Percentiles rank a stretch among this genome's conserved stretches.
These are phyloP conservation scores for Parotocinclus haroldoi DNA, from an alignment of 2,797 vertebrate species.

Conservation along the genomic window DNA sequence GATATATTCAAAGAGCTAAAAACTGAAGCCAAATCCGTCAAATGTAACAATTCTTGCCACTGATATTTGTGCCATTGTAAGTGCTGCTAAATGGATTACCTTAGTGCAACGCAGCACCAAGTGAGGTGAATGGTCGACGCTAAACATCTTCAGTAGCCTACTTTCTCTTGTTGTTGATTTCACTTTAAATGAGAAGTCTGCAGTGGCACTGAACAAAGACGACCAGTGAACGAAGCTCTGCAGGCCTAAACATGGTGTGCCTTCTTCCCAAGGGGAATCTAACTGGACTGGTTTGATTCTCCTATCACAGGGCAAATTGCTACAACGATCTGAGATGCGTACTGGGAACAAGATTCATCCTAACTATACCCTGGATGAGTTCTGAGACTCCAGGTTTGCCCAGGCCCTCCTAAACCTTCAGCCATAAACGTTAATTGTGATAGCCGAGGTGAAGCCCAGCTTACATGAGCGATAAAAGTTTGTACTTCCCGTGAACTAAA, in stretches of 20 bases:
- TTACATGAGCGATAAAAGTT: neutral
- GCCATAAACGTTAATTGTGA: neutral
- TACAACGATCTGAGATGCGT: conserved; percentile 22
- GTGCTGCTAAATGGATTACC: conserved; percentile 33
- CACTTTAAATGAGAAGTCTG: conserved; percentile 25
- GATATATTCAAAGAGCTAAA: neutral
- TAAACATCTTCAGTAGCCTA: conserved; percentile 30
- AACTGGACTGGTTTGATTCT: conserved; percentile 30
- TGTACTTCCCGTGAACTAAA: no score
- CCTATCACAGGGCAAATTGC: conserved; percentile 35
- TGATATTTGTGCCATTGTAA: conserved; percentile 3
- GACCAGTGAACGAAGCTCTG: neutral
- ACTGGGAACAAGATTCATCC: conserved; percentile 9
- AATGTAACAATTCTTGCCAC: conserved; percentile 1
- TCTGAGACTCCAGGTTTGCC: conserved; percentile 5
- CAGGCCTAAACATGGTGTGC: conserved; percentile 14
- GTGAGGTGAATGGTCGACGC: conserved; percentile 4
- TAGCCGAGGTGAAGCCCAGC: conserved; percentile 6
- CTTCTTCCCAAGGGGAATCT: conserved; percentile 27
- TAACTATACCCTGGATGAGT: conserved; percentile 17
- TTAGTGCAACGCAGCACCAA: conserved; percentile 2
- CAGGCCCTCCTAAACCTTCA: conserved; percentile 23
- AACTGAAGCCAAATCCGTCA: conserved; percentile 8
- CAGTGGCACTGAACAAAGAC: conserved; percentile 15
- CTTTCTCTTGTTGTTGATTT: conserved; percentile 21